phyloP scores from a whole-genome alignment of 2,888 invertebrate species.

The Campopleginae sp. region DNA sequence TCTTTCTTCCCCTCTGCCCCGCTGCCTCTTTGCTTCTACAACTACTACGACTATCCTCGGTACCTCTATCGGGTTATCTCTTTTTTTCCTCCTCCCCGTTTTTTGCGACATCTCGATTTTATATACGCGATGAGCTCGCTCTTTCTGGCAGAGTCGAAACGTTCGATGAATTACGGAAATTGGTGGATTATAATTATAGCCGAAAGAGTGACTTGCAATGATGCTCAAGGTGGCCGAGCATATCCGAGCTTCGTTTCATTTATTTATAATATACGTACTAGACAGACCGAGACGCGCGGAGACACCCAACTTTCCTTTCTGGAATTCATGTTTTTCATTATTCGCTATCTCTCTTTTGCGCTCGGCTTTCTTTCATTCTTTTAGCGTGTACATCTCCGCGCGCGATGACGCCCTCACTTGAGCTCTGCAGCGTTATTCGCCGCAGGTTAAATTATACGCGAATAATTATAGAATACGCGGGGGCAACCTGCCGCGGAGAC shows the following conservation, averaged over 20 bases:
- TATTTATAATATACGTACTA: conserved; percentile 54
- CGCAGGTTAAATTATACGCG: conserved; percentile 72
- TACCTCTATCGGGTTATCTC: conserved; percentile 44
- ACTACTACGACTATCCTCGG: conserved; percentile 41
- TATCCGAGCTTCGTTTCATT: conserved; percentile 35
- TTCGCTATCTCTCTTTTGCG: conserved; percentile 6
- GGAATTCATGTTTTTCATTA: conserved; percentile 59
- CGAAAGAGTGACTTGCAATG: background rate
- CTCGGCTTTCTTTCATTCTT: conserved; percentile 7
- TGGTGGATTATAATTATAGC: conserved; percentile 53
- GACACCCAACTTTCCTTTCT: conserved; percentile 60
- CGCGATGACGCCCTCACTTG: conserved; percentile 59
- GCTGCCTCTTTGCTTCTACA: conserved; percentile 20
- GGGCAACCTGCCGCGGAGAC: conserved; percentile 76
- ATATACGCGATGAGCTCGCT: conserved; percentile 10
- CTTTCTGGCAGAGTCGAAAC: background rate
- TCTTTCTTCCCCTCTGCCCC: conserved; percentile 13
- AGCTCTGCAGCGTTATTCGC: conserved; percentile 61
- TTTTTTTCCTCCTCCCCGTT: conserved; percentile 60
- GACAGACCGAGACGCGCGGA: conserved; percentile 54
- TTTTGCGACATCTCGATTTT: conserved; percentile 37
- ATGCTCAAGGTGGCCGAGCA: conserved; percentile 22
- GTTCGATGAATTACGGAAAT: conserved; percentile 55
- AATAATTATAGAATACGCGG: conserved; percentile 77
- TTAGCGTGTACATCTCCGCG: conserved; percentile 43